phyloP scores from a whole-genome alignment of 2,797 vertebrate species.

The Luscinia megarhynchos region DNA sequence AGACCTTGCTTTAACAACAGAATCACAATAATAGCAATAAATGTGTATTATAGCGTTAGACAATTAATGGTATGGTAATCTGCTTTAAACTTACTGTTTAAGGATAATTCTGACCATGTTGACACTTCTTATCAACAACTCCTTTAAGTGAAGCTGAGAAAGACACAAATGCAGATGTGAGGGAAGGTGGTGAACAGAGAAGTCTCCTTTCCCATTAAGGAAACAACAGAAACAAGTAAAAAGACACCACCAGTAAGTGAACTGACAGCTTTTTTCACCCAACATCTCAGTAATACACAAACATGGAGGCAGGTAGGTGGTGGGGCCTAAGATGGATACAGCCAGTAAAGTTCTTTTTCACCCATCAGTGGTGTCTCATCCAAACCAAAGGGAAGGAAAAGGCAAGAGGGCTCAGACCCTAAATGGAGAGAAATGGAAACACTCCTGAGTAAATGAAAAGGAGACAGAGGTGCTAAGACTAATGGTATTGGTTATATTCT shows the following conservation, averaged over 20 bases:
- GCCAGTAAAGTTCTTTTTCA: background rate
- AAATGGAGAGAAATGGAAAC: background rate
- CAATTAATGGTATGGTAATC: background rate
- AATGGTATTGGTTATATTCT: background rate
- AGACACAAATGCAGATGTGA: background rate
- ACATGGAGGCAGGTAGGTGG: rapidly evolving
- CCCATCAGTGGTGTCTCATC: background rate
- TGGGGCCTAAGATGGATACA: background rate
- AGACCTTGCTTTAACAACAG: background rate
- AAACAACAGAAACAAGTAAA: background rate
- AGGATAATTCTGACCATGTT: background rate
- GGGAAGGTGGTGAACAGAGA: background rate
- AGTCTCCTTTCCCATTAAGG: background rate
- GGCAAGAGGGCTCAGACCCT: background rate
- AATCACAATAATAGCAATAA: background rate
- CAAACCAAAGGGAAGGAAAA: background rate
- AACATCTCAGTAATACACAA: background rate
- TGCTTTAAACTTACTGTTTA: background rate
- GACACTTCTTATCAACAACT: background rate
- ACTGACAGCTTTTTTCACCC: background rate
- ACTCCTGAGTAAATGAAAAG: background rate
- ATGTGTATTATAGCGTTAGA: background rate
- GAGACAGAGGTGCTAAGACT: background rate
- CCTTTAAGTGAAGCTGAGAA: background rate
- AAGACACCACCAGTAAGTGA: background rate